phyloP scores from a whole-genome alignment of 2,888 invertebrate species.

The Harpalus rufipes region DNA sequence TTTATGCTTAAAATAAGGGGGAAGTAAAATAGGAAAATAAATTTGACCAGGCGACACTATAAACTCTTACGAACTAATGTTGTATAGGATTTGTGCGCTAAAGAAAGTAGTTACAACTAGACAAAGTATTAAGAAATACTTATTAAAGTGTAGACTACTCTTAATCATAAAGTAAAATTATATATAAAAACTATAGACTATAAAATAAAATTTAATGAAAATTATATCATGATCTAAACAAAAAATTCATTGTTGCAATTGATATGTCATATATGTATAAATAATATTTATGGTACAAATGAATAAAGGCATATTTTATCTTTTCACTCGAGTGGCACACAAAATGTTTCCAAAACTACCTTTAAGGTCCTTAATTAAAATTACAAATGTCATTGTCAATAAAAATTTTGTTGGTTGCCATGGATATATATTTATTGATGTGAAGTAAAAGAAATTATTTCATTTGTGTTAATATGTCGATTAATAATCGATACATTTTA shows the following conservation, averaged over 20 bases:
- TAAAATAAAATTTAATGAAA: background rate
- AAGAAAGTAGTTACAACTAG: background rate
- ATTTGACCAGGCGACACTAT: constrained; percentile 1
- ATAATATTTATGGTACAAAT: too few relatives aligned
- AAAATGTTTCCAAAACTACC: too few relatives aligned
- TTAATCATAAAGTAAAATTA: constrained; percentile 28
- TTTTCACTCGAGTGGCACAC: too few relatives aligned
- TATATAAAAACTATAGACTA: constrained; percentile 14
- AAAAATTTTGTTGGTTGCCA: background rate
- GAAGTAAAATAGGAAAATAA: constrained; percentile 14
- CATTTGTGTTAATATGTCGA: too few relatives aligned
- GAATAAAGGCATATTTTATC: too few relatives aligned
- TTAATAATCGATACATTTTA: too few relatives aligned
- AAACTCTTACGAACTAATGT: constrained; percentile 30
- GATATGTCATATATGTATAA: constrained; percentile 22
- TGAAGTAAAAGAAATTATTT: too few relatives aligned
- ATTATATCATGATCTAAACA: constrained; percentile 38
- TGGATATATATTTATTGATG: too few relatives aligned
- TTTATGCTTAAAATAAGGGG: background rate
- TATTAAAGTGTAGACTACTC: constrained; percentile 14
- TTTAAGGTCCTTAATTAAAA: background rate
- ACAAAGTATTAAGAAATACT: constrained; percentile 26
- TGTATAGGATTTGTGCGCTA: constrained; percentile 25
- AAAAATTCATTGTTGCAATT: background rate
- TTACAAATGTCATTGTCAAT: background rate